Base-by-base conservation (phyloP, 2,797 vertebrate genomes). In the Eutrigla gurnardus region DNA sequence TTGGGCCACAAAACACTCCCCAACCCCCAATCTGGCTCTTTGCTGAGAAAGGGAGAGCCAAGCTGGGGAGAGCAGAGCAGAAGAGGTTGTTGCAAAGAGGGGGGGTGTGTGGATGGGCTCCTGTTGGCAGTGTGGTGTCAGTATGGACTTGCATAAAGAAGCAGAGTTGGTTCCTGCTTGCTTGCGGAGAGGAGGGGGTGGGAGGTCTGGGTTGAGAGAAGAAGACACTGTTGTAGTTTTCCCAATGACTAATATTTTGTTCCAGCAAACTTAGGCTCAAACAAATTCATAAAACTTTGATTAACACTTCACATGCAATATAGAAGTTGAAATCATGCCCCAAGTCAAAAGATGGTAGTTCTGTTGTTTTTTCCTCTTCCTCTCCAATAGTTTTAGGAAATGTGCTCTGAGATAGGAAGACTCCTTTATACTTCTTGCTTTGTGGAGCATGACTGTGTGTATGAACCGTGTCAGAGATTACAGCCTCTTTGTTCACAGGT, bases 1-100 rank as follows among this genome's bases (percentile, higher is more conserved):
- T 94, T 95, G 93, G 93, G 84, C 93, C 94, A 94, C 94, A 95
- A 94, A 95, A 94, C 90, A 89, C 90, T 91, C 82, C 93, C 94
- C 93, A 91, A 88, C 95, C 93, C 95, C 95, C 94, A 93, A 93
- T 91, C 92, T 93, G 90, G 90, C 92, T 94, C 89, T 92, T 93
- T 91, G 89, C 91, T 94, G 92, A 93, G 93, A 95, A 90, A 88
- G 87, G 77, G 80, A 88, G 88, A 89, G 86, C 88, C 81, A 88
- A 87, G 80, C 83, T 73, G 86, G 81, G 87, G 81, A 83, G 85
- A 85, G 81, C 81, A 68, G 73, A 88, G 89, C 77, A 89, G 89
- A 91, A 82, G 92, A 88, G 85, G 87, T 82, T 91, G 86, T 86
- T 89, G 78, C 78, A 77, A 85, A 86, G 83, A 75, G 86, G 89